Evolutionary conservation across 2,888 invertebrate genomes (phyloP).

Genomic region (Tetragnatha montana): DNA sequence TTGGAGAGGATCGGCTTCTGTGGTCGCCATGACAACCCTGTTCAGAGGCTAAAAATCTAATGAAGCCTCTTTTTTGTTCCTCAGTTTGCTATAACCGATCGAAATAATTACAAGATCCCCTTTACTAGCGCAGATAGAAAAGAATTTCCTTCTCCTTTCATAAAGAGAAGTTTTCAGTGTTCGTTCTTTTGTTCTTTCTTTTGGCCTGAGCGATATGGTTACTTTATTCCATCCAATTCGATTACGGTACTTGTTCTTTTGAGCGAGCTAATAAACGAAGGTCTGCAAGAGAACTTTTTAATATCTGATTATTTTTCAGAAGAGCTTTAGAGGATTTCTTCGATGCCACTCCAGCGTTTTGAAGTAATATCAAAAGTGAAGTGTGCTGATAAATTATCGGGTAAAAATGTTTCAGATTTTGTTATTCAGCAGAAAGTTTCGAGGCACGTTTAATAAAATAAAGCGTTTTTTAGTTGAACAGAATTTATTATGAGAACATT

Average conservation of each 20-base stretch:
- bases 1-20: slow-evolving; percentile 30
- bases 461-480: no score
- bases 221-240: background rate
- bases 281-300: background rate
- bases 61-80: slow-evolving; percentile 31
- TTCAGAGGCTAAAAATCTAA: slow-evolving; percentile 47
- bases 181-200: background rate
- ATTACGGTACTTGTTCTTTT: background rate
- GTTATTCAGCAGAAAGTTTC: no score
- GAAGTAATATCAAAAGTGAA: background rate
- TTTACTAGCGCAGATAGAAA: background rate
- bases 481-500: no score
- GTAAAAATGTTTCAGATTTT: background rate
- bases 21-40: slow-evolving; percentile 29
- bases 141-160: background rate
- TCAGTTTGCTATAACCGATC: slow-evolving; percentile 2
- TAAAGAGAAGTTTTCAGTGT: background rate
- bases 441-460: no score
- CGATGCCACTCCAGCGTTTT: background rate
- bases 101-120: background rate
- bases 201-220: background rate
- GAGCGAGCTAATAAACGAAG: background rate
- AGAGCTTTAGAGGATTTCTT: background rate
- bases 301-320: background rate
- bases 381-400: background rate